These are phyloP conservation scores for Drosophila truncata DNA, from an alignment of 1,140 invertebrate species.

Conservation along the genomic window DNA sequence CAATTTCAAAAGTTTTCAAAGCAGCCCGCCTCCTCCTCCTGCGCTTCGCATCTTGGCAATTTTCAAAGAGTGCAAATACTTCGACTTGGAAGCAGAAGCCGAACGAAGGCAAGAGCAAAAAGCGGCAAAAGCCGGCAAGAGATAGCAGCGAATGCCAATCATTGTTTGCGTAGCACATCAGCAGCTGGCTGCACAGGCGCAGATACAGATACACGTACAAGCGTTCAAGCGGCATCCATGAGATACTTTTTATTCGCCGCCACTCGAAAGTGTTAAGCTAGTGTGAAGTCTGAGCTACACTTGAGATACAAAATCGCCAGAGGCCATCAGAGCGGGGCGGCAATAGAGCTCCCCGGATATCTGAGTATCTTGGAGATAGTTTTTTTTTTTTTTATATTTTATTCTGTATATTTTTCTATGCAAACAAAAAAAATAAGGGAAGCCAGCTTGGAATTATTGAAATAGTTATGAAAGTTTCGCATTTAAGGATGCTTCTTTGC, in stretches of 20 bases:
- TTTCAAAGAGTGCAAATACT: slow-evolving; percentile 75
- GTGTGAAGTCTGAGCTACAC: slow-evolving; percentile 52
- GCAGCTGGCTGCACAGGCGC: slow-evolving; percentile 63
- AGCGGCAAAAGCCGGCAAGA: slow-evolving; percentile 36
- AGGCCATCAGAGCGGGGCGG: not conserved
- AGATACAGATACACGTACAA: slow-evolving; percentile 54
- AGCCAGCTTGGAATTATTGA: not conserved
- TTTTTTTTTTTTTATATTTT: not conserved
- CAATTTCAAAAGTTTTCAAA: slow-evolving; percentile 72
- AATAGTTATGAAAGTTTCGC: not conserved
- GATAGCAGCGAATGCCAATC: slow-evolving; percentile 79
- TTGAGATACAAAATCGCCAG: slow-evolving; percentile 23
- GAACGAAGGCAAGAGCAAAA: slow-evolving; percentile 18
- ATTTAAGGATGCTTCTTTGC: not conserved
- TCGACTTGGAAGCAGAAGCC: slow-evolving; percentile 46
- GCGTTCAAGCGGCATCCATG: slow-evolving; percentile 42
- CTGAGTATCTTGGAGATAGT: not conserved
- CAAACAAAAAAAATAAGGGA: not conserved
- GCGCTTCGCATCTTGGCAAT: slow-evolving; percentile 45
- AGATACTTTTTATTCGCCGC: slow-evolving; percentile 59
- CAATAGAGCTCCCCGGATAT: not conserved
- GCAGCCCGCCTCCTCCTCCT: slow-evolving; percentile 32
- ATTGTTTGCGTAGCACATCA: slow-evolving; percentile 80
- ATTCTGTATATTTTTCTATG: slow-evolving; percentile 4
- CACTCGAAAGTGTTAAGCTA: slow-evolving; percentile 65